A percentile compares a stretch with the other conserved stretches of the same genome.
Conservation (phyloP, 2,888 invertebrate species). For the Dicranocentrus wangi region DNA sequence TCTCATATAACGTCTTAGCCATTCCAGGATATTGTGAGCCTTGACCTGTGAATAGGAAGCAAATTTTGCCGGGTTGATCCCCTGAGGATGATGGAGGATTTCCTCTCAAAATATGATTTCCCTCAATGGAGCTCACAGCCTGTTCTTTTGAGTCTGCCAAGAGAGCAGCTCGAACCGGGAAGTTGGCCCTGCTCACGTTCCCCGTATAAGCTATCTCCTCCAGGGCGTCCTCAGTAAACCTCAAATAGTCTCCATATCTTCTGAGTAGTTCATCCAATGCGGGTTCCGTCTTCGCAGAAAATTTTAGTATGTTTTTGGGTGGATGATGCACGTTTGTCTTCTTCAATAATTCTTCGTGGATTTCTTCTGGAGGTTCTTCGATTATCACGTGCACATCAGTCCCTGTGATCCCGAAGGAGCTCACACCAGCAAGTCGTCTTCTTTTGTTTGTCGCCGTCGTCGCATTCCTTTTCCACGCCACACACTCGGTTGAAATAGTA, state of each 20-base stretch:
- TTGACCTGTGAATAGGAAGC: slow-evolving; percentile 52
- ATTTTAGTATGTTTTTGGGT: not conserved
- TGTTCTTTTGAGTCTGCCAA: slow-evolving; percentile 33
- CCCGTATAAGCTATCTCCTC: slow-evolving; percentile 43
- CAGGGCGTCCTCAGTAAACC: not conserved
- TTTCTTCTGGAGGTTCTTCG: slow-evolving; percentile 44
- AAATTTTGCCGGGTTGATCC: too few relatives aligned
- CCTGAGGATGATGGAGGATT: too few relatives aligned
- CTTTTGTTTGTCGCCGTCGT: too few relatives aligned
- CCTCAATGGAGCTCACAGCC: not conserved
- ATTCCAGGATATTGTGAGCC: slow-evolving; percentile 58
- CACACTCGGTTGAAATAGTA: slow-evolving; percentile 21
- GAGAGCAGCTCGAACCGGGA: slow-evolving; percentile 37
- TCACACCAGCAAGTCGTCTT: slow-evolving; percentile 46
- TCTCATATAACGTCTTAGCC: slow-evolving; percentile 38
- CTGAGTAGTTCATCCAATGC: not conserved
- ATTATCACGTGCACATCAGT: slow-evolving; percentile 49
- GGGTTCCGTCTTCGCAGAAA: slow-evolving; percentile 10
- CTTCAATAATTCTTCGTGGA: slow-evolving; percentile 59
- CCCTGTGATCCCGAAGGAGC: slow-evolving; percentile 55
- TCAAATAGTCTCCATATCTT: not conserved
- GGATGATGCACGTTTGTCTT: slow-evolving; percentile 3
- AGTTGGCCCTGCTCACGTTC: slow-evolving; percentile 56
- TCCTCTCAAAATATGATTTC: not conserved
- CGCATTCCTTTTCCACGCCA: slow-evolving; percentile 28